phyloP scores from a whole-genome alignment of 2,797 vertebrate species.

The Valencia hispanica region DNA sequence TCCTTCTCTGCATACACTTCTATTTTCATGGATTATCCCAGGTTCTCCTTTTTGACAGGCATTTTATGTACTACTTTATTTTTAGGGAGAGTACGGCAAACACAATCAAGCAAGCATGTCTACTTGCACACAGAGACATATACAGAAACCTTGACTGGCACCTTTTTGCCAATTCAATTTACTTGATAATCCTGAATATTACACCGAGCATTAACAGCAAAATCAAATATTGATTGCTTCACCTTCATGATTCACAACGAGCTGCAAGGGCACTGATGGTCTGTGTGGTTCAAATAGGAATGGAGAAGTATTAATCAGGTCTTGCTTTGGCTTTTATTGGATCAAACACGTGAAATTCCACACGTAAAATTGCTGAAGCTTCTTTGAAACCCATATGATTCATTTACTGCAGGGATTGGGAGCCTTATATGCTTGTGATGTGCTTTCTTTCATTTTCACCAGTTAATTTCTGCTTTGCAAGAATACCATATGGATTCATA shows the following conservation, averaged over 20 bases:
- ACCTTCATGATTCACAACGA: slow-evolving; percentile 26
- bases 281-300: slow-evolving; percentile 51
- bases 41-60: slow-evolving; percentile 21
- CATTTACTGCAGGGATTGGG: slow-evolving; percentile 21
- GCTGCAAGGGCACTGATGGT: slow-evolving; percentile 40
- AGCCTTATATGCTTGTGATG: not conserved
- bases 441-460: not conserved
- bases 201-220: slow-evolving; percentile 28
- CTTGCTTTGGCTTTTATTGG: slow-evolving; percentile 54
- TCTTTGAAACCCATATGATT: slow-evolving; percentile 39
- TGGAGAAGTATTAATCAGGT: slow-evolving; percentile 61
- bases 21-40: slow-evolving; percentile 24
- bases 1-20: slow-evolving; percentile 7
- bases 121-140: not conserved
- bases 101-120: not conserved
- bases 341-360: too few relatives aligned
- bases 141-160: not conserved
- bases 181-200: slow-evolving; percentile 21
- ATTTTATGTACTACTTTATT: slow-evolving; percentile 1
- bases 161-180: slow-evolving; percentile 16
- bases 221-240: slow-evolving; percentile 53
- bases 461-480: not conserved
- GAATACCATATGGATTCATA: not conserved
- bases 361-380: slow-evolving; percentile 44
- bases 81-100: not conserved